Evolutionary conservation across 2,888 invertebrate genomes (phyloP).

Genomic region (Hermaeophaga mercurialis): DNA sequence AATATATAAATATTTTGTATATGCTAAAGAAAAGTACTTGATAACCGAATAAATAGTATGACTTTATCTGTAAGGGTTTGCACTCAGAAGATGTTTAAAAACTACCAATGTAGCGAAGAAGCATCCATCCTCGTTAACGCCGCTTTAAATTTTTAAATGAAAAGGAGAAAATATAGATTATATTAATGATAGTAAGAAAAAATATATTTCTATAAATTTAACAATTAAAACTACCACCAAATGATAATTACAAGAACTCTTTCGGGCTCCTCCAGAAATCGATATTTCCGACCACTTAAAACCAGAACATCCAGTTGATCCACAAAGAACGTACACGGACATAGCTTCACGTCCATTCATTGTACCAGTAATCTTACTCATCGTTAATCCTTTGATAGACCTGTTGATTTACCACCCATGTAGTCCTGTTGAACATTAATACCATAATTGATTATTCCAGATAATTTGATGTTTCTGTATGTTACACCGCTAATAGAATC

Average conservation of each 20-base stretch:
- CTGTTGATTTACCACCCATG: conserved; percentile 24
- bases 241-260: conserved; percentile 22
- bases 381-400: conserved; percentile 27
- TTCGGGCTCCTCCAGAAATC: conserved; percentile 21
- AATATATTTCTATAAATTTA: too few species aligned
- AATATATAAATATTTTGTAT: too few species aligned
- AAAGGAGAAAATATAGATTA: too few species aligned
- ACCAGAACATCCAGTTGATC: conserved; percentile 29
- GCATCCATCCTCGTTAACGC: too few species aligned
- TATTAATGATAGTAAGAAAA: too few species aligned
- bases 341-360: conserved; percentile 19
- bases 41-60: too few species aligned
- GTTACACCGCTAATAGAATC: conserved; percentile 31
- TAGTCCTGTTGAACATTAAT: conserved; percentile 40
- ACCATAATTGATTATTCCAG: conserved; percentile 32
- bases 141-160: too few species aligned
- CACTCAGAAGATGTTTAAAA: too few species aligned
- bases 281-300: conserved; percentile 31
- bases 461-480: conserved; percentile 32
- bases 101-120: too few species aligned
- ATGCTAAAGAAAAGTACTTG: too few species aligned
- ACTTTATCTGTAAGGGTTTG: too few species aligned
- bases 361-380: conserved; percentile 26
- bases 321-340: conserved; percentile 34
- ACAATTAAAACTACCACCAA: too few species aligned